Base-by-base conservation (phyloP, 2,113 vertebrate genomes). In the Pseudopodoces humilis region DNA sequence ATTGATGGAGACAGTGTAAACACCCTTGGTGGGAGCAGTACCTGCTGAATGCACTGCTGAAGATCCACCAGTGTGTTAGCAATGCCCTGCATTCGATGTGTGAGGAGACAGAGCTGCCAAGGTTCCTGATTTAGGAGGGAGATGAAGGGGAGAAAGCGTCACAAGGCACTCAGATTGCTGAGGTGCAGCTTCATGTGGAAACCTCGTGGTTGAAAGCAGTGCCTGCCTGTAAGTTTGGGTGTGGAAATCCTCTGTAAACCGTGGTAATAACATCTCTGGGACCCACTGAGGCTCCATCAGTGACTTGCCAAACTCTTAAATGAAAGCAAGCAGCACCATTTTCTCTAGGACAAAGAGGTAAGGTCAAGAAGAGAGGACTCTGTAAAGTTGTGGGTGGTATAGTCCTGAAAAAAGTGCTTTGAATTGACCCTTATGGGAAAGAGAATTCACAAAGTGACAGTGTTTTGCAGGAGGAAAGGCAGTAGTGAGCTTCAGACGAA, bases 81-180 rank as follows among this genome's bases (percentile, higher is more conserved):
- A 53, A 1, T 31, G 55, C 7, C 15, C 53, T 64, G 35, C 19
- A 4, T 17, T 43, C 0, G 0, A 28, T 67, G 47, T 16, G 3
- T 50, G n/a, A 60, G 53, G 24, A 39, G 27, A 43, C 52, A 19
- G 31, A 64, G 0, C 41, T 52, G 28, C 28, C 43, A 17, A 22
- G 28, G 30, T 6, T 88, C 13, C 49, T 83, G n/a, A 31, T 64
- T 17, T 17, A 16, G 72, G 67, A 41, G 49, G 33, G 31, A 37
- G 10, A 3, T 18, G 16, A 35, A 69, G 27, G 41, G 11, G 12
- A 56, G 16, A 16, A 43, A 8, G 55, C 13, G 1, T 56, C n/a
- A 5, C 58, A 12, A 14, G 28, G 70, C 52, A n/a, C 30, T 43
- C n/a, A n/a, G 39, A 52, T 33, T 6, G 1, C 28, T 46, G 56